phyloP scores from a whole-genome alignment of 2,888 invertebrate genomes.

The Cosmia pyralina region DNA sequence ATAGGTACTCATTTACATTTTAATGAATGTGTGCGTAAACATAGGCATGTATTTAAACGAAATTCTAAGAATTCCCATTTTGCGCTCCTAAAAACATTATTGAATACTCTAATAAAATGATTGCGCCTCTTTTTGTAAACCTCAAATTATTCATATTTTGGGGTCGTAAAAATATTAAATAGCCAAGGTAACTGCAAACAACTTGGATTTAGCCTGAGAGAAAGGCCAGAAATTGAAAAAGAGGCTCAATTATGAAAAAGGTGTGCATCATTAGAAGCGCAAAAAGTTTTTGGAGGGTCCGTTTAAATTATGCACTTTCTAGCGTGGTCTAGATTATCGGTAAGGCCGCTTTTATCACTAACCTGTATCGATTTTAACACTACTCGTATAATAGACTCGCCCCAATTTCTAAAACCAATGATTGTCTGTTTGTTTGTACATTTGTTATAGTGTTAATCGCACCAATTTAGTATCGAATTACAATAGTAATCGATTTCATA shows the following conservation, averaged over 20 bases:
- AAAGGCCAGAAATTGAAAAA: background rate
- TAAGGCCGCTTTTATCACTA: conserved; percentile 13
- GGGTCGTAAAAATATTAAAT: background rate
- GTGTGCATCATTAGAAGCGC: background rate
- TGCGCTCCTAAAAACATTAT: background rate
- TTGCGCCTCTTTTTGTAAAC: background rate
- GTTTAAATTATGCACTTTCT: background rate
- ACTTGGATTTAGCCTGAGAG: background rate
- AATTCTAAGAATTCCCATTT: background rate
- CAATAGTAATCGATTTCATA: conserved; percentile 36
- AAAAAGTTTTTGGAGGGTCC: background rate
- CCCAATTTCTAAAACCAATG: conserved; percentile 21
- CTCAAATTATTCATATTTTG: background rate
- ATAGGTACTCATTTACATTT: conserved; percentile 19
- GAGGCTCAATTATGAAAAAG: background rate
- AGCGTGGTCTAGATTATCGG: background rate
- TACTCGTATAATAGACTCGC: conserved; percentile 11
- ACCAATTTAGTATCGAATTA: conserved; percentile 31
- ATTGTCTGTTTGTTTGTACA: background rate
- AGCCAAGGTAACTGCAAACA: background rate
- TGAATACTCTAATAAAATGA: background rate
- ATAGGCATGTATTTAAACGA: background rate
- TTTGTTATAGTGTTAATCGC: conserved; percentile 25
- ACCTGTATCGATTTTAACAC: background rate
- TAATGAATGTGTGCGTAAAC: conserved; percentile 17